Evolutionary conservation across 2,888 invertebrate species (phyloP), one percentile per base, ranked within the genome.

Genomic region (Nymphalis polychloros): DNA sequence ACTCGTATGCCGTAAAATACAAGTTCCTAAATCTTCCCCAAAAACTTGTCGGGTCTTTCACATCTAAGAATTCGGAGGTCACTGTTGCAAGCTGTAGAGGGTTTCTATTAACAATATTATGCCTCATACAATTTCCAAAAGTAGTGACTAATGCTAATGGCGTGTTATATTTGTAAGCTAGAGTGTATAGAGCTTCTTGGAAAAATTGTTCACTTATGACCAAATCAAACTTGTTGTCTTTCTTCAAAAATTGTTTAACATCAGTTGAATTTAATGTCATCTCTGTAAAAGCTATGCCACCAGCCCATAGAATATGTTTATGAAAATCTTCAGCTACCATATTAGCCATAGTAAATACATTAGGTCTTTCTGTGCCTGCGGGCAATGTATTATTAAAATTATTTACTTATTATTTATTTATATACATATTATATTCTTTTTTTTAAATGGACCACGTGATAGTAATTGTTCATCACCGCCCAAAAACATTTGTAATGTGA

Each of bases 11-110:
- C 0, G 85, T 83, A 66, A 88, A 89, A 59, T 89, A 91, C 0
- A 92, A 82, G 76, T 94, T 95, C 35, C 86, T 79, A 0, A 94
- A 57, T 72, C 95, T 83, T 23, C 82, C 89, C 76, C 82, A 80
- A 72, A 95, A 94, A 50, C 83, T 93, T 83, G 93, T 93, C 31
- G 93, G 93, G 1, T 92, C 86, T 50, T 84, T 80, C 3, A 90
- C 57, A 16, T 81, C 78, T n/a, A 90, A 72, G 73, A 89, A 90
- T 69, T 92, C 92, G 0, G 84, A 77, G 8, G 85, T n/a, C 1
- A 86, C 82, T 1, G 88, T 90, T 0, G 90, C 82, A 8, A 90
- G 62, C 72, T 92, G 92, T 17, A 91, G 77, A 0, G 92, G 92
- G 70, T 93, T 92, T 27, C 89, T 81, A 8, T 77, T 77, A 2